Conservation (phyloP, 2,888 invertebrate genomes). For the Pimpla rufipes region DNA sequence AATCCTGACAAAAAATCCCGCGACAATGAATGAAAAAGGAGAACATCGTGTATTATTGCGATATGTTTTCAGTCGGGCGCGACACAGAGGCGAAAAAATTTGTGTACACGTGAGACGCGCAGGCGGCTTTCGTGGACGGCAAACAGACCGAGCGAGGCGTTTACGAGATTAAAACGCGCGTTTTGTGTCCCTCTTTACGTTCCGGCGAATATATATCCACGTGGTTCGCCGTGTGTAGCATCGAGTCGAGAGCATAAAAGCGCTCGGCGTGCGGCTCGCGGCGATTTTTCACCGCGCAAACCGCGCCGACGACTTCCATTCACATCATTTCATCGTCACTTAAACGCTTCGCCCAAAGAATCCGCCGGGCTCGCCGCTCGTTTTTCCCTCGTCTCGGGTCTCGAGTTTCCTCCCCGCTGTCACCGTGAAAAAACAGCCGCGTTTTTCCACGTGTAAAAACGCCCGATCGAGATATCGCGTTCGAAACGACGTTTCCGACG, state of each 20-base stretch:
- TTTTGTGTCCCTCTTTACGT: conserved; percentile 13
- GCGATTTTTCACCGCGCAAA: conserved; percentile 49
- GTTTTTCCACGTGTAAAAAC: conserved; percentile 19
- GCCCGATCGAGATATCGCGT: conserved; percentile 49
- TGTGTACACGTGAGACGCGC: neutral
- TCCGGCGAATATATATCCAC: neutral
- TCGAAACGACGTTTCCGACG: conserved; percentile 9
- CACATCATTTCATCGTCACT: conserved; percentile 55
- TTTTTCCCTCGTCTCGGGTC: conserved; percentile 35
- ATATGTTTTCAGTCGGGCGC: conserved; percentile 13
- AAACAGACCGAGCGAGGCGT: conserved; percentile 14
- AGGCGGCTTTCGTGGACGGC: neutral
- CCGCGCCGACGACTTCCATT: conserved; percentile 46
- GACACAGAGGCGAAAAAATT: conserved; percentile 12
- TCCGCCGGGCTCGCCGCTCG: conserved; percentile 2
- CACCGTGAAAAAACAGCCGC: conserved; percentile 22
- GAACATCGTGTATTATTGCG: conserved; percentile 8
- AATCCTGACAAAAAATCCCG: neutral
- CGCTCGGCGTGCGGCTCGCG: conserved; percentile 2
- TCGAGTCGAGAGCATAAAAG: conserved; percentile 40
- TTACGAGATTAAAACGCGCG: conserved; percentile 37
- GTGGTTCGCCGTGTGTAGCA: neutral
- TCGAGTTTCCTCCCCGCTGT: conserved; percentile 29
- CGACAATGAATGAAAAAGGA: conserved; percentile 6
- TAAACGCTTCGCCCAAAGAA: conserved; percentile 42